Evolutionary conservation across 2,113 vertebrate species (phyloP).

Genomic region (Erpornis zantholeuca): DNA sequence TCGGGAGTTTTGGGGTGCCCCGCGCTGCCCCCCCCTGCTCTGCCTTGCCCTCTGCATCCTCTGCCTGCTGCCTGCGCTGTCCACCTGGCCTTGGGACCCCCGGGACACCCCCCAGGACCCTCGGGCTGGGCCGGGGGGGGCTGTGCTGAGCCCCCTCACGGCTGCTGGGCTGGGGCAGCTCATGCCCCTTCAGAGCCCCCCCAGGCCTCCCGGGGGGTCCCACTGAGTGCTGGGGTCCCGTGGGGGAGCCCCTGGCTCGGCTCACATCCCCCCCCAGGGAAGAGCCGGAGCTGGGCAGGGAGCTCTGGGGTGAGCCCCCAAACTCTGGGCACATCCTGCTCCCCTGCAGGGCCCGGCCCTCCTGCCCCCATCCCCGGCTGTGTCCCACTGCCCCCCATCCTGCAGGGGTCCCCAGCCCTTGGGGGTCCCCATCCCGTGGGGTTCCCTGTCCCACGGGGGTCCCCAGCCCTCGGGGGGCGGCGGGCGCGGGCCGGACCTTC

Average conservation of each 20-base stretch:
- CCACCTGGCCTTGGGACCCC: not conserved
- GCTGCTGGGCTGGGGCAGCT: not conserved
- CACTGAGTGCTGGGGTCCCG: not conserved
- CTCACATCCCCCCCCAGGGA: accelerated
- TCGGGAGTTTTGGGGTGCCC: not conserved
- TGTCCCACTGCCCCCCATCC: not conserved
- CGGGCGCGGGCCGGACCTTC: not conserved
- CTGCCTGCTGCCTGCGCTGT: not conserved
- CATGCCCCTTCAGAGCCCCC: not conserved
- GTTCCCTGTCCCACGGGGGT: not conserved
- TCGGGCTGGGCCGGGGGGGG: too few relatives aligned
- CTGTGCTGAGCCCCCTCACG: not conserved
- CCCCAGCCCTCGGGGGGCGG: not conserved
- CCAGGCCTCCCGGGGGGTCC: not conserved
- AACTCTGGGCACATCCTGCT: not conserved
- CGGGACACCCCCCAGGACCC: not conserved
- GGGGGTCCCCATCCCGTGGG: not conserved
- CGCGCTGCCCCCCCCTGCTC: not conserved
- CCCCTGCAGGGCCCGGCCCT: not conserved
- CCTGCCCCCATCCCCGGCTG: not conserved
- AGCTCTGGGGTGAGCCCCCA: not conserved
- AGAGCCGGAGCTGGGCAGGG: not conserved
- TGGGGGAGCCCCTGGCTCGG: not conserved
- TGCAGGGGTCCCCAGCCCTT: not conserved
- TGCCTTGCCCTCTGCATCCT: not conserved